phyloP scores from a whole-genome alignment of 2,888 invertebrate genomes.

The Tanytarsus gracilentus region DNA sequence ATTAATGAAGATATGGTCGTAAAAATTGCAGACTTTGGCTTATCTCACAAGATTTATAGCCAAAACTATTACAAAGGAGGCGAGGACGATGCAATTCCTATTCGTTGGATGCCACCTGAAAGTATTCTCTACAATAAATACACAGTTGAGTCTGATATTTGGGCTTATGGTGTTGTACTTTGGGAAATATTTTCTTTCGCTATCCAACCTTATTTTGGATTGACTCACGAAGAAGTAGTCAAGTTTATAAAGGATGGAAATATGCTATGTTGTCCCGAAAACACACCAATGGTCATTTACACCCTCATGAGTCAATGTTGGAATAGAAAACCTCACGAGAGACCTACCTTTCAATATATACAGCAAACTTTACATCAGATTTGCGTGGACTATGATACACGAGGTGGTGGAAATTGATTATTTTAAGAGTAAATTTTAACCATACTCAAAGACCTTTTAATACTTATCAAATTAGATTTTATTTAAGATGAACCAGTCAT shows the following conservation, averaged over 20 bases:
- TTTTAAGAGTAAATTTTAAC: neutral
- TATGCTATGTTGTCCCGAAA: slow-evolving; percentile 81
- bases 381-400: slow-evolving; percentile 39
- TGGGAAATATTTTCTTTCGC: slow-evolving; percentile 98
- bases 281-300: slow-evolving; percentile 77
- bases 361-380: slow-evolving; percentile 70
- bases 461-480: too few relatives aligned
- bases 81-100: slow-evolving; percentile 91
- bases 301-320: slow-evolving; percentile 91
- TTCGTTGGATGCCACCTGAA: slow-evolving; percentile 96
- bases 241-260: slow-evolving; percentile 74
- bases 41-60: slow-evolving; percentile 90
- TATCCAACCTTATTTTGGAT: slow-evolving; percentile 91
- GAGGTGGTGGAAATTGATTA: neutral
- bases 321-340: slow-evolving; percentile 73
- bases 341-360: slow-evolving; percentile 78
- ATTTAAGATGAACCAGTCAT: too few relatives aligned
- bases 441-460: too few relatives aligned
- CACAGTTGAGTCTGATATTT: slow-evolving; percentile 91
- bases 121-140: slow-evolving; percentile 95
- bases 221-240: slow-evolving; percentile 95
- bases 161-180: slow-evolving; percentile 93
- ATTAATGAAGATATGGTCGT: slow-evolving; percentile 90
- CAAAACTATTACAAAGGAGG: slow-evolving; percentile 94
- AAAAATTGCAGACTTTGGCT: slow-evolving; percentile 94